These are phyloP conservation scores for Scarus forsteni DNA, from an alignment of 2,797 vertebrate genomes.

Conservation along the genomic window DNA sequence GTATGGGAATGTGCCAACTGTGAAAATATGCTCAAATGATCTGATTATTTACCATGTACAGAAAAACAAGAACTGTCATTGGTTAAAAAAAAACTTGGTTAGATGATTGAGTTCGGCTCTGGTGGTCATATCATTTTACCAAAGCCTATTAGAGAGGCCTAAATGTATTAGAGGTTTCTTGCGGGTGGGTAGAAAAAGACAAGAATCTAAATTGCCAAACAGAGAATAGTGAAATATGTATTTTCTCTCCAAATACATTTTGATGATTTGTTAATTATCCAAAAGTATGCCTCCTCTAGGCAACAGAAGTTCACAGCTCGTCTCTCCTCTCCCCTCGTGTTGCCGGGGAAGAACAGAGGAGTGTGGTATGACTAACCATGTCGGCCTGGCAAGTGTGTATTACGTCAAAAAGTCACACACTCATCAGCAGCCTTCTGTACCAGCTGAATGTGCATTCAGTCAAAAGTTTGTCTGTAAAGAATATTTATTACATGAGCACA, in stretches of 20 bases:
- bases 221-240: conserved; percentile 13
- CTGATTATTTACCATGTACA: neutral
- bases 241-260: conserved; percentile 40
- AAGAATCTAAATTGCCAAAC: conserved; percentile 13
- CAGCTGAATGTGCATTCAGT: conserved; percentile 60
- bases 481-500: conserved; percentile 32
- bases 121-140: neutral
- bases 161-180: neutral
- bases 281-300: conserved; percentile 60
- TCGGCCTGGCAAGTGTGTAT: conserved; percentile 63
- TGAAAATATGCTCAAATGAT: too few species aligned
- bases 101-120: neutral
- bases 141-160: conserved; percentile 4
- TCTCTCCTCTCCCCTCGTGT: conserved; percentile 58
- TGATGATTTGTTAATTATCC: conserved; percentile 33
- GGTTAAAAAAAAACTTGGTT: neutral
- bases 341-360: conserved; percentile 75
- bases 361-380: conserved; percentile 70
- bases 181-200: conserved; percentile 9
- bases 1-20: too few species aligned
- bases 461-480: conserved; percentile 64
- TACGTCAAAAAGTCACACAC: conserved; percentile 77
- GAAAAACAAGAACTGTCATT: neutral
- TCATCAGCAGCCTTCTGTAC: conserved; percentile 74
- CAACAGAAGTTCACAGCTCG: conserved; percentile 73